Conservation (phyloP, 2,797 vertebrate genomes). For the Euthynnus affinis region DNA sequence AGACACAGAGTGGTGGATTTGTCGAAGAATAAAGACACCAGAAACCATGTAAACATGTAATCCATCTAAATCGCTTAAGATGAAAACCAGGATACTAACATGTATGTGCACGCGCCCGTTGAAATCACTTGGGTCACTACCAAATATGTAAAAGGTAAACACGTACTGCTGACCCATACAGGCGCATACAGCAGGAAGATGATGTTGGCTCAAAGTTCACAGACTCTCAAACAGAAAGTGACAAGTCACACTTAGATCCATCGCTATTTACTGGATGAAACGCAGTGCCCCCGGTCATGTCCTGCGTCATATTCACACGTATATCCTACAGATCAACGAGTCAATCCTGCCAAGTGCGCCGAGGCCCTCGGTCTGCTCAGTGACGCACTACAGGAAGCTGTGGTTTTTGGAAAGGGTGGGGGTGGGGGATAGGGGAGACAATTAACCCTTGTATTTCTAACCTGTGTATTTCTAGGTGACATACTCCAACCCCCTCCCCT, state of each 20-base stretch:
- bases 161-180: neutral
- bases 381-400: slow-evolving; percentile 62
- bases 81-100: neutral
- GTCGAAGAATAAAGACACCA: neutral
- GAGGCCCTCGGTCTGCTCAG: slow-evolving; percentile 50
- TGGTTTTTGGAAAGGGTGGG: slow-evolving; percentile 17
- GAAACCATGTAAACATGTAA: neutral
- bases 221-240: slow-evolving; percentile 40
- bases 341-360: slow-evolving; percentile 27
- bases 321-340: slow-evolving; percentile 26
- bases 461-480: slow-evolving; percentile 50
- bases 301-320: slow-evolving; percentile 23
- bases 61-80: neutral
- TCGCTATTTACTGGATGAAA: neutral
- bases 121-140: slow-evolving; percentile 17
- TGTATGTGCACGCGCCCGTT: neutral
- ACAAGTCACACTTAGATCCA: slow-evolving; percentile 1
- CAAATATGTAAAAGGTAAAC: slow-evolving; percentile 33
- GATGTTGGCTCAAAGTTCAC: slow-evolving; percentile 51
- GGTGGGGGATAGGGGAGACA: slow-evolving; percentile 10
- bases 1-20: neutral
- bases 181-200: slow-evolving; percentile 8
- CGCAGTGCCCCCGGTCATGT: neutral
- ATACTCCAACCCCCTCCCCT: slow-evolving; percentile 44
- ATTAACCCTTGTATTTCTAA: slow-evolving; percentile 79